Evolutionary conservation across 2,888 invertebrate species (phyloP).

Genomic region (Pachliopta kotzebuea): DNA sequence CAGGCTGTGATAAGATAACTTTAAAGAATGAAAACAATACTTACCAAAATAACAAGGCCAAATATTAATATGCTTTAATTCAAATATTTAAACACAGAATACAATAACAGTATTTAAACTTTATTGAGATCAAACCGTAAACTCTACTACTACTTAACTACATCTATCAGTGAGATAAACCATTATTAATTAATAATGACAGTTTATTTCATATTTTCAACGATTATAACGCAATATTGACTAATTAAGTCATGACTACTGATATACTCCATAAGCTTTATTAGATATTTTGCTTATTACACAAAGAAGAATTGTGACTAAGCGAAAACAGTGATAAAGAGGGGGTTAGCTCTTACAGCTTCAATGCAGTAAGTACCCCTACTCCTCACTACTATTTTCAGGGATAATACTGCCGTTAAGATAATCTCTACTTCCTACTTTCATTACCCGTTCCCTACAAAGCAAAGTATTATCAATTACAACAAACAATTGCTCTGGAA

Average conservation of each 20-base stretch:
- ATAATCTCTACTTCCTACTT: neutral
- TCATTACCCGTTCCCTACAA: neutral
- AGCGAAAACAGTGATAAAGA: neutral
- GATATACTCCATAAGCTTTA: too few species aligned
- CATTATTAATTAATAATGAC: neutral
- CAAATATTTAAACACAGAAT: neutral
- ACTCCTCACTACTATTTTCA: neutral
- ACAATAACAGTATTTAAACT: neutral
- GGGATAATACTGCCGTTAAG: neutral
- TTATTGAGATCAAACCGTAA: neutral
- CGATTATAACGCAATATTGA: neutral
- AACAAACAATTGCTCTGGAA: neutral
- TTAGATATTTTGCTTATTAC: neutral
- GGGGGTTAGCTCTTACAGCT: too few species aligned
- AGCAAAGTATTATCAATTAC: neutral
- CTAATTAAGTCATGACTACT: neutral
- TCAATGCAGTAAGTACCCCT: neutral
- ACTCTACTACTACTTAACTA: neutral
- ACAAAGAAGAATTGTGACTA: neutral
- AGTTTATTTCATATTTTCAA: neutral
- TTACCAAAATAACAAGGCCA: neutral
- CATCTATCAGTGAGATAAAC: neutral
- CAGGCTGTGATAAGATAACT: neutral
- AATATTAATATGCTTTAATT: neutral
- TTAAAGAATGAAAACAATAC: neutral